Conservation (phyloP, 2,888 invertebrate genomes). For the Proisotoma minuta region DNA sequence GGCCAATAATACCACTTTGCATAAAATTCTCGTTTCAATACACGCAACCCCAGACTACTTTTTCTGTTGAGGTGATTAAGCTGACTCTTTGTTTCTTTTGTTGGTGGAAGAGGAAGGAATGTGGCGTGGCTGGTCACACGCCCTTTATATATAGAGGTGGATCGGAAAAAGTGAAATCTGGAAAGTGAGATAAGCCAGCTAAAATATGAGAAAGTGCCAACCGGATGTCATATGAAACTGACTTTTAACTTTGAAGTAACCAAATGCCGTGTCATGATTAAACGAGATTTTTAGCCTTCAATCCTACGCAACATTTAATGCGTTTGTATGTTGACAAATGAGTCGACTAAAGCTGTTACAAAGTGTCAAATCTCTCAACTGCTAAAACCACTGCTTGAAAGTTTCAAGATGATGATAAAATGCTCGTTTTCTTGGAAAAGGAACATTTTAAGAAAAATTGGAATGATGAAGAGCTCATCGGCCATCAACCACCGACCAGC, state of each 20-base stretch:
- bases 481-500: no score
- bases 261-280: background rate
- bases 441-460: no score
- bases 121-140: background rate
- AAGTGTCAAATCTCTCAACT: background rate
- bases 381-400: no score
- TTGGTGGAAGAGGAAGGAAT: background rate
- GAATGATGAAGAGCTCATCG: no score
- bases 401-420: no score
- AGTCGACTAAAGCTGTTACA: background rate
- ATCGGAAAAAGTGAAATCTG: constrained; percentile 13
- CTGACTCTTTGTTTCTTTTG: background rate
- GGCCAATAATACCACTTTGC: constrained; percentile 18
- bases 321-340: background rate
- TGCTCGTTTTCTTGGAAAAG: no score
- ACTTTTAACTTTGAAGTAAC: background rate
- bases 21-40: constrained; percentile 23
- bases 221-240: constrained; percentile 9
- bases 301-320: background rate
- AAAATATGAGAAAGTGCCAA: constrained; percentile 12
- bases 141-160: background rate
- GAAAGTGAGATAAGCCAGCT: constrained; percentile 14
- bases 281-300: no score
- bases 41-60: constrained; percentile 11
- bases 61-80: background rate